Evolutionary conservation across 1,140 invertebrate species (phyloP).

Genomic region (Brachionus koreanus): DNA sequence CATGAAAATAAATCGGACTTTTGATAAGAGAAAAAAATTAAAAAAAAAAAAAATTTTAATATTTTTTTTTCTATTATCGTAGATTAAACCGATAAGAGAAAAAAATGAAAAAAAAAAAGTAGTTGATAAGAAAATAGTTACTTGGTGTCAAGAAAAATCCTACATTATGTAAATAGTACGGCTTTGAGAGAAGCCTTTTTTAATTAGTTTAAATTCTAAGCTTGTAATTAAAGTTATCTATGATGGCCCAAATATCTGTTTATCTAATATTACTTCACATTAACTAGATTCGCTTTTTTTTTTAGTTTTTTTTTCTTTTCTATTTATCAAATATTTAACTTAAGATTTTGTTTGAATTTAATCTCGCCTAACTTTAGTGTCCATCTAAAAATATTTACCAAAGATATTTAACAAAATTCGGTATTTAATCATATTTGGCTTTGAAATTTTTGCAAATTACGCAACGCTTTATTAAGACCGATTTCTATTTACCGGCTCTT

Average conservation of each 20-base stretch:
- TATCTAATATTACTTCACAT: neutral
- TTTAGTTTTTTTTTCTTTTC: neutral
- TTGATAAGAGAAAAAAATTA: neutral
- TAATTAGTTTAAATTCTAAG: neutral
- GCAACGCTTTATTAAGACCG: neutral
- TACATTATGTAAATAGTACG: neutral
- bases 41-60: neutral
- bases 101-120: neutral
- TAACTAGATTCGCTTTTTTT: too few relatives aligned
- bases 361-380: neutral
- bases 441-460: neutral
- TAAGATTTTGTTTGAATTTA: neutral
- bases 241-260: neutral
- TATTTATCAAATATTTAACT: neutral
- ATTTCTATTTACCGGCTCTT: neutral
- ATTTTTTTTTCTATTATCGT: neutral
- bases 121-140: neutral
- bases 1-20: neutral
- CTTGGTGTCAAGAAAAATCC: neutral
- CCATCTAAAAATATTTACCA: neutral
- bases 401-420: neutral
- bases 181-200: neutral
- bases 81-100: neutral
- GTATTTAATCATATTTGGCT: neutral
- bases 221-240: neutral